Percentiles rank a stretch among this genome's conserved stretches.
Conservation (phyloP, 2,797 vertebrate species). For the Scolopax rusticola region DNA sequence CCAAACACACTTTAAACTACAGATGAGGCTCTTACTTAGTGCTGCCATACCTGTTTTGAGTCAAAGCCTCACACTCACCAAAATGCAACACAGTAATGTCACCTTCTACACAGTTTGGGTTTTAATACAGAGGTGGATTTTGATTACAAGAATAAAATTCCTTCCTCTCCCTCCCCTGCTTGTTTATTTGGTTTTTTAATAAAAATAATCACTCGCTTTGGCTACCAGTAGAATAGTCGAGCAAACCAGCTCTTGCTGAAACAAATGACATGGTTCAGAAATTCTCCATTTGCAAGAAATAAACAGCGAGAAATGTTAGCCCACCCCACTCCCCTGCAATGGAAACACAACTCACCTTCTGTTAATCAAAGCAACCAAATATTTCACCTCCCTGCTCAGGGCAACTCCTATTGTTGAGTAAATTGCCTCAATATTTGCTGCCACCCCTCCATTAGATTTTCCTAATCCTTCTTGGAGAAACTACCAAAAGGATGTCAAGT, state of each 20-base stretch:
- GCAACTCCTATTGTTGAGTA: background rate
- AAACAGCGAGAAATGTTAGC: background rate
- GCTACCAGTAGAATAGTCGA: background rate
- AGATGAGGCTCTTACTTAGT: conserved; percentile 16
- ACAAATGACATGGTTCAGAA: background rate
- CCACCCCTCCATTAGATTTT: background rate
- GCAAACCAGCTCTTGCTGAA: background rate
- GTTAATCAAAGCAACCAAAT: background rate
- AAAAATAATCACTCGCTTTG: background rate
- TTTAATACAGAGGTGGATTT: background rate
- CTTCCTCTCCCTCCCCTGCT: too few species aligned
- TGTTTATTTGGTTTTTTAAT: background rate
- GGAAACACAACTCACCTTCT: background rate
- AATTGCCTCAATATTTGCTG: background rate
- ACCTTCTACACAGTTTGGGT: background rate
- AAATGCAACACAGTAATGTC: background rate
- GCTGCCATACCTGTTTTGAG: conserved; percentile 25
- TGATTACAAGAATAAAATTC: background rate
- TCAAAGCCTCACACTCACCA: background rate
- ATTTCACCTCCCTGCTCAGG: background rate
- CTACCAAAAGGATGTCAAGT: background rate
- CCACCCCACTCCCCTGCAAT: too few species aligned
- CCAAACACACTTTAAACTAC: conserved; percentile 14
- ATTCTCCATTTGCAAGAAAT: background rate
- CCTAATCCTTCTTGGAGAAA: background rate